These are phyloP conservation scores for Patella vulgata DNA, from an alignment of 1,140 invertebrate species.

Conservation along the genomic window DNA sequence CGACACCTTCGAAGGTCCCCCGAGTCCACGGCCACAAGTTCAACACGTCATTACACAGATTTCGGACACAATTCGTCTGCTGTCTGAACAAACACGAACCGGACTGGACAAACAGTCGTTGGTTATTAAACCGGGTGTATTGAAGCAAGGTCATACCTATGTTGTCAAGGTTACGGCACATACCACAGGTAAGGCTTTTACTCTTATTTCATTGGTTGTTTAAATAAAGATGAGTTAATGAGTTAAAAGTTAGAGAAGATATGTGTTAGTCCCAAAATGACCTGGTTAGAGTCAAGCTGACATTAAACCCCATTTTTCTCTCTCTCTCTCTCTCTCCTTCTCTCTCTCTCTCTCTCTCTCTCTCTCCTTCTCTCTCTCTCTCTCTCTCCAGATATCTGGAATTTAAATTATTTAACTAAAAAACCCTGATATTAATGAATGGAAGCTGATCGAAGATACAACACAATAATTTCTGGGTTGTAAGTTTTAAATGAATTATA, in stretches of 20 bases:
- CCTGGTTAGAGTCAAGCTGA: no score
- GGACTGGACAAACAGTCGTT: constrained; percentile 28
- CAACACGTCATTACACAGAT: constrained; percentile 13
- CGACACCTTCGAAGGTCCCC: no score
- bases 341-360: not conserved
- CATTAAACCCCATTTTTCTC: no score
- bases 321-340: not conserved
- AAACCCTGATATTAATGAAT: no score
- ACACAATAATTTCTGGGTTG: no score
- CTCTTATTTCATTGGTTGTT: not conserved
- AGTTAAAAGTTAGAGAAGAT: not conserved
- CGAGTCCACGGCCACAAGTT: not conserved
- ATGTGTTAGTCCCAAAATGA: no score
- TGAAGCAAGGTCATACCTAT: constrained; percentile 33
- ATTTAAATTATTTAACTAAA: no score
- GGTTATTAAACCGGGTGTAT: constrained; percentile 34
- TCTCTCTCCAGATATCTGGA: no score
- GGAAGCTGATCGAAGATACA: no score
- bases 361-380: no score
- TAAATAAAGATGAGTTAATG: not conserved
- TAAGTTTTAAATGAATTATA: no score
- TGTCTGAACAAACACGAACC: constrained; percentile 20
- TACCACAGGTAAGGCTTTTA: constrained; percentile 3
- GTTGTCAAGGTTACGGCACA: constrained; percentile 28
- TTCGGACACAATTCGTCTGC: constrained; percentile 3